A percentile compares a stretch with the other conserved stretches of the same genome.
These are phyloP conservation scores for Monodelphis domestica DNA, from an alignment of 2,797 vertebrate genomes.

Conservation along the genomic window DNA sequence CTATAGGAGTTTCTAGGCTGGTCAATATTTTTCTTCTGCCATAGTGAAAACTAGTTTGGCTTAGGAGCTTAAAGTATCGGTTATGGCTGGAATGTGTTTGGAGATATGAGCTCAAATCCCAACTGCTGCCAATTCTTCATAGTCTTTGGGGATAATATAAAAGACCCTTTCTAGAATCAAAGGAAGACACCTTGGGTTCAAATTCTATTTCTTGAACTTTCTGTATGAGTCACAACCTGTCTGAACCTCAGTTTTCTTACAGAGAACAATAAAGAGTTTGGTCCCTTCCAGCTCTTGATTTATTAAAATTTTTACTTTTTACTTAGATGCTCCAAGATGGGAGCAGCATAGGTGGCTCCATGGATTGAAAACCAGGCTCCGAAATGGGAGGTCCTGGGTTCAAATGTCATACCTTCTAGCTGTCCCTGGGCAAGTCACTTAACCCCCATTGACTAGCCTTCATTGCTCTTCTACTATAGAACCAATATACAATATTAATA, in stretches of 20 bases:
- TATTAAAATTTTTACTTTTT: neutral
- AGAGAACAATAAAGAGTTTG: neutral
- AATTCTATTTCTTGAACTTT: neutral
- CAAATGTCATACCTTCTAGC: no score
- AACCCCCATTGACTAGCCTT: no score
- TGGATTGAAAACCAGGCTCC: no score
- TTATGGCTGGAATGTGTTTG: neutral
- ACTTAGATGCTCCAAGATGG: neutral
- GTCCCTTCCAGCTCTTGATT: neutral
- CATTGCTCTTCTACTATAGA: no score
- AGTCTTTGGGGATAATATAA: neutral
- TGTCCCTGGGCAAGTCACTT: no score
- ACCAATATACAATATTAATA: no score
- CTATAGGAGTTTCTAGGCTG: conserved; percentile 63
- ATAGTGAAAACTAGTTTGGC: neutral
- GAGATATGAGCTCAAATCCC: neutral
- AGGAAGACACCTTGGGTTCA: neutral
- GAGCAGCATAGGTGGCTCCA: no score
- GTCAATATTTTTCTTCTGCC: conserved; percentile 38
- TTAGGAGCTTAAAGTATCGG: neutral
- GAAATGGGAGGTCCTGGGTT: no score
- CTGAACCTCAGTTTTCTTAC: neutral
- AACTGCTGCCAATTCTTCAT: neutral
- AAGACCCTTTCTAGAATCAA: neutral
- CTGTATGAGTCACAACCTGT: neutral